Evolutionary conservation across 2,888 invertebrate species (phyloP), one percentile per base, ranked within the genome.

Genomic region (Yponomeuta cagnagella): DNA sequence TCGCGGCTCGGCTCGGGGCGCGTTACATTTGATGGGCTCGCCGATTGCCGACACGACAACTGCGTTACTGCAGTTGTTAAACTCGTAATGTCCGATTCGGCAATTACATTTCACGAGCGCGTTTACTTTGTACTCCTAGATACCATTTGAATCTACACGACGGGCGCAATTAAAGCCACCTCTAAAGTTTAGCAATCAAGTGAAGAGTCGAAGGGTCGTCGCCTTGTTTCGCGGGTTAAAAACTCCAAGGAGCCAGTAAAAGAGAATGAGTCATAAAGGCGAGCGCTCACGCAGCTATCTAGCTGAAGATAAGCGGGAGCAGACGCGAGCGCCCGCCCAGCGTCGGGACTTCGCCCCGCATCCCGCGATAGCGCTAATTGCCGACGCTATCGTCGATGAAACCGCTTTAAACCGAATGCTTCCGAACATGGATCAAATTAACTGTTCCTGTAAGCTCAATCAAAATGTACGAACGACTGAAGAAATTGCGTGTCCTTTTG

Each of bases 151-250:
- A 58, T 58, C 52, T 58, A 58, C 15, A 15, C 15, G 52, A 15
- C 15, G 52, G 52, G 15, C 52, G 52, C 8, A 58, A 58, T 58
- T 58, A 58, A 58, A 58, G 15, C 52, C 52, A 58, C 12, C 52
- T 58, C 52, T 58, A 58, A 58, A 58, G 52, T 58, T 58, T 58
- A 58, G 15, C 52, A 58, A 58, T 58, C 52, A 58, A 58, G 52
- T 58, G 15, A 58, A 3, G 52, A 58, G 52, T 15, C 15, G 15
- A 52, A 52, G 52, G 15, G 52, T 15, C 52, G 52, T 15, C 52
- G 52, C 52, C 15, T 58, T 15, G 52, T 58, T 58, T 58, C 52
- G 15, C 52, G 15, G 52, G 52, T 58, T 15, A 58, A 58, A 58
- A 58, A 58, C 52, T 12, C 52, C 15, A 15, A 58, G 15, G 15